Evolutionary conservation across 2,797 vertebrate genomes (phyloP), one percentile per base, ranked within the genome.

Genomic region (Gymnothorax javanicus): DNA sequence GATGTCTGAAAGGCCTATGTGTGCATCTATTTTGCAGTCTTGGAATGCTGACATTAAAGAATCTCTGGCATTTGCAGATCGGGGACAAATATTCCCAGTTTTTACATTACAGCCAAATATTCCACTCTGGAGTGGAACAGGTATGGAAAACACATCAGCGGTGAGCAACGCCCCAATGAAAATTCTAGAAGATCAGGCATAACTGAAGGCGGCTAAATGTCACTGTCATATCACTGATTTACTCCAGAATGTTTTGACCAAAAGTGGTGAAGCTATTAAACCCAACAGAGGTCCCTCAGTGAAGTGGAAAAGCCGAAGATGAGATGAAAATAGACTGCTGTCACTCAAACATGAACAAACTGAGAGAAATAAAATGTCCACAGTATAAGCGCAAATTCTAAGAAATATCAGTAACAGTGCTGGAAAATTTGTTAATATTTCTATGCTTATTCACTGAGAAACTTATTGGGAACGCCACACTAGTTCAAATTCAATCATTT

Each of bases 31-130:
- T 91, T 93, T 90, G 88, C 87, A 89, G 87, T 33, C 86, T 23
- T 81, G 86, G 87, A 90, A 93, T 50, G 5, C 58, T 87, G 88
- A 91, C 90, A 93, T 89, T 95, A 86, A 95, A 88, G 92, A 93
- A 96, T 95, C 93, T 90, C 77, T 95, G 92, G 92, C 91, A 95
- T 94, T 92, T 87, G 90, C 73, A 89, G 91, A 92, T 90, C 84
- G 91, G 90, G 86, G 84, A 87, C 85, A 88, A 90, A 87, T 82
- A 85, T 60, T 50, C 86, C 86, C 85, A 64, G 58, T 67, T 85
- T 90, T 89, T 85, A 43, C 85, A 59, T 64, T 81, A 52, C 52
- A 17, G 85, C 84, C 69, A 56, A 75, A 83, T 25, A 88, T 77
- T 84, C 71, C 84, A 84, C 81, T 81, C 20, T 27, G 23, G 82